These are phyloP conservation scores for Neoscelio sp. DNA, from an alignment of 2,888 invertebrate genomes.

Conservation along the genomic window DNA sequence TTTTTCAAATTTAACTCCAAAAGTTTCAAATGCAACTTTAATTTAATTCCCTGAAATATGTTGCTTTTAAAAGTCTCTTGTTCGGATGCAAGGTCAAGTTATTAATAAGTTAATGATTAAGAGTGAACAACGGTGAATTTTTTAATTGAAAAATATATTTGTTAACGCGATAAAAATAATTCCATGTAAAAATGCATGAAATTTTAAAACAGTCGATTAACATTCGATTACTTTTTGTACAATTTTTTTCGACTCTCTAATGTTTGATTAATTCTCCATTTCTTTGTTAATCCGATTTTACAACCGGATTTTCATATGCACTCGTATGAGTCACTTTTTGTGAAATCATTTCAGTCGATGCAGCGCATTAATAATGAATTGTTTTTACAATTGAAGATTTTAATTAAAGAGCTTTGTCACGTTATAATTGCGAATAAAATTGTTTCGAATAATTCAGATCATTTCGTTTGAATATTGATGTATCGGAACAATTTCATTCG, in stretches of 20 bases:
- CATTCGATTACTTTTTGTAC: too few relatives aligned
- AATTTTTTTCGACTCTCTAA: too few relatives aligned
- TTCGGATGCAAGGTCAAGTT: conserved; percentile 50
- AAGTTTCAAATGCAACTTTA: conserved; percentile 20
- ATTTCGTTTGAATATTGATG: too few relatives aligned
- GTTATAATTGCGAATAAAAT: conserved; percentile 22
- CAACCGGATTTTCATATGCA: conserved; percentile 38
- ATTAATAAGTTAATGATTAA: conserved; percentile 54
- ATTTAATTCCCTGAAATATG: conserved; percentile 21
- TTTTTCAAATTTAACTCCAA: not conserved
- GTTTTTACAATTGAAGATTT: conserved; percentile 33
- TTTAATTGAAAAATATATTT: conserved; percentile 44
- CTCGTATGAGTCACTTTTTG: conserved; percentile 28
- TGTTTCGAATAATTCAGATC: too few relatives aligned
- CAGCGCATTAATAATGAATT: conserved; percentile 31
- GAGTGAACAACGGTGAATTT: conserved; percentile 44
- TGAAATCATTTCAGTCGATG: conserved; percentile 32
- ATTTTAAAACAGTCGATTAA: too few relatives aligned
- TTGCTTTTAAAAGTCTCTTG: conserved; percentile 40
- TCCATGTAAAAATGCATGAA: too few relatives aligned
- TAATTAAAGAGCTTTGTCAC: conserved; percentile 32
- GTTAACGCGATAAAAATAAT: not conserved
- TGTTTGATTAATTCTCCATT: conserved; percentile 33
- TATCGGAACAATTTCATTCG: too few relatives aligned
- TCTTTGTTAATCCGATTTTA: conserved; percentile 25